phyloP scores from a whole-genome alignment of 2,113 vertebrate genomes.

The Ariopsis seemanni region DNA sequence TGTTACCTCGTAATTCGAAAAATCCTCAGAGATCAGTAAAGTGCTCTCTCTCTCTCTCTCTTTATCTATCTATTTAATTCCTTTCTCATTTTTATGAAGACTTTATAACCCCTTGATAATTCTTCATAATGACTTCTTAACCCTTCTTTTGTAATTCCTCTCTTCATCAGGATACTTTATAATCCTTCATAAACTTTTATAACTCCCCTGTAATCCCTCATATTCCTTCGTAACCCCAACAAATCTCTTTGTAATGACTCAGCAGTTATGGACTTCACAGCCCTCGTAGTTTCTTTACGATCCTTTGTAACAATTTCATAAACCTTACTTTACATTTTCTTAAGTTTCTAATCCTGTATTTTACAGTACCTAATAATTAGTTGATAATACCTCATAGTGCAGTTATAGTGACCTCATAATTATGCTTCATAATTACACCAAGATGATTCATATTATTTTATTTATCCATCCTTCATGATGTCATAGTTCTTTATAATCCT shows the following conservation, averaged over 20 bases:
- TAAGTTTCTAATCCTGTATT: neutral
- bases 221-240: neutral
- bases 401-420: neutral
- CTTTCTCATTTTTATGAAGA: too few species aligned
- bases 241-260: neutral
- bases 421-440: neutral
- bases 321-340: too few species aligned
- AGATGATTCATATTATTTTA: neutral
- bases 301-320: neutral
- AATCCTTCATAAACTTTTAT: too few species aligned
- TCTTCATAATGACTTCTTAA: too few species aligned
- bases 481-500: neutral
- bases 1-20: too few species aligned
- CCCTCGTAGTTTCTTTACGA: neutral
- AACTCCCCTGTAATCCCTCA: too few species aligned
- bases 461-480: neutral
- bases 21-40: too few species aligned
- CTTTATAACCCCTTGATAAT: too few species aligned
- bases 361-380: neutral
- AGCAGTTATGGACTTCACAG: neutral
- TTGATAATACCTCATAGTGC: neutral
- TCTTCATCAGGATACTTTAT: too few species aligned
- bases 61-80: too few species aligned
- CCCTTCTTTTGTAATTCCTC: too few species aligned
- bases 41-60: too few species aligned